A percentile compares a stretch with the other conserved stretches of the same genome.
These are phyloP conservation scores for Trichonephila clavata DNA, from an alignment of 1,140 invertebrate species.

Conservation along the genomic window DNA sequence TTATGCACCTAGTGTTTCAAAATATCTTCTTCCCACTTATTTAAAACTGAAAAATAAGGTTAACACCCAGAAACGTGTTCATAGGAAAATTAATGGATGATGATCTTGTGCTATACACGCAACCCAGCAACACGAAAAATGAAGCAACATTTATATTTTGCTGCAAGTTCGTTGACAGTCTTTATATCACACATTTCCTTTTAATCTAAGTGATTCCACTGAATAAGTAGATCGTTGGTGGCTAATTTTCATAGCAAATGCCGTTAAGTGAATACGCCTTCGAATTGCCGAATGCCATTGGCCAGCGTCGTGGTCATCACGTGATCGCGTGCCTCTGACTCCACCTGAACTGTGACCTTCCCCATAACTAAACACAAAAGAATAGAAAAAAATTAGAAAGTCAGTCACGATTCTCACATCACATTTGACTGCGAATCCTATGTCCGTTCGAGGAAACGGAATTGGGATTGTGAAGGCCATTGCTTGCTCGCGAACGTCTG, in stretches of 20 bases:
- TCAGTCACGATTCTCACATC: conserved; percentile 57
- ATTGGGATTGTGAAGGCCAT: background rate
- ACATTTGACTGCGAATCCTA: background rate
- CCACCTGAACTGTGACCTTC: conserved; percentile 67
- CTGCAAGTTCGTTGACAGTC: background rate
- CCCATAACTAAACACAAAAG: conserved; percentile 24
- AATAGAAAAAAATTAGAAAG: background rate
- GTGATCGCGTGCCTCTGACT: conserved; percentile 58
- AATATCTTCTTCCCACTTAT: background rate
- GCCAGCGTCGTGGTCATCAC: conserved; percentile 7
- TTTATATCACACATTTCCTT: background rate
- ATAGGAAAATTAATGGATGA: background rate
- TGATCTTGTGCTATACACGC: background rate
- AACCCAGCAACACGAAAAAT: background rate
- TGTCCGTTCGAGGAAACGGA: background rate
- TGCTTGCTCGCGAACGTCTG: background rate
- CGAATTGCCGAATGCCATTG: conserved; percentile 28
- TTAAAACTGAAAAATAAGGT: background rate
- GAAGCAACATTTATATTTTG: background rate
- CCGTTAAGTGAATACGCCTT: conserved; percentile 56
- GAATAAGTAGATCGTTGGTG: conserved; percentile 28
- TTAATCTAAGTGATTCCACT: conserved; percentile 4
- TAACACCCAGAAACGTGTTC: background rate
- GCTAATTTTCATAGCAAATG: conserved; percentile 65
- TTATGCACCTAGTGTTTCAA: too few relatives aligned